phyloP scores from a whole-genome alignment of 2,888 invertebrate species.

The Parnassius mnemosyne region DNA sequence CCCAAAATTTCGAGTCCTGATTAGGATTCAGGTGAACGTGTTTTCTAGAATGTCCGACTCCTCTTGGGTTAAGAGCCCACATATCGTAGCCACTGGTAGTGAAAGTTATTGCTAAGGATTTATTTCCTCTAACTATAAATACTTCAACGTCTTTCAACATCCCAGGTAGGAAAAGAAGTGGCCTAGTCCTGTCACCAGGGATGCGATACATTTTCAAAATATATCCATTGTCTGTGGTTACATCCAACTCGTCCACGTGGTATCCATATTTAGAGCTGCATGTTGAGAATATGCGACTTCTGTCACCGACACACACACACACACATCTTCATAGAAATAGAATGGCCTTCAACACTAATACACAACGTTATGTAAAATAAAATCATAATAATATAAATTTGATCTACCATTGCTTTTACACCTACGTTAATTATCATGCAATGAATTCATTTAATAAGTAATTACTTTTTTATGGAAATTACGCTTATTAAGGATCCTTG shows the following conservation, averaged over 20 bases:
- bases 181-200: constrained; percentile 32
- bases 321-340: too few relatives aligned
- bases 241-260: constrained; percentile 37
- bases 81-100: constrained; percentile 47
- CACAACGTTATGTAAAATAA: too few relatives aligned
- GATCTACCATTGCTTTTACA: too few relatives aligned
- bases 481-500: too few relatives aligned
- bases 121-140: constrained; percentile 40
- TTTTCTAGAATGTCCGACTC: constrained; percentile 78
- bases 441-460: too few relatives aligned
- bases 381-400: too few relatives aligned
- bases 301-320: too few relatives aligned
- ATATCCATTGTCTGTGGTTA: constrained; percentile 43
- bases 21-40: constrained; percentile 64
- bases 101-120: constrained; percentile 37
- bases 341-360: too few relatives aligned
- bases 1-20: constrained; percentile 60
- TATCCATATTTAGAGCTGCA: constrained; percentile 48
- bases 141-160: constrained; percentile 39
- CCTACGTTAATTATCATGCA: too few relatives aligned
- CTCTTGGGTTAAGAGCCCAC: constrained; percentile 66
- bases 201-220: constrained; percentile 41
- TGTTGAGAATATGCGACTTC: too few relatives aligned
- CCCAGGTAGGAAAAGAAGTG: constrained; percentile 42
- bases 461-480: too few relatives aligned